phyloP scores from a whole-genome alignment of 2,113 vertebrate genomes.

The Apteryx owenii region DNA sequence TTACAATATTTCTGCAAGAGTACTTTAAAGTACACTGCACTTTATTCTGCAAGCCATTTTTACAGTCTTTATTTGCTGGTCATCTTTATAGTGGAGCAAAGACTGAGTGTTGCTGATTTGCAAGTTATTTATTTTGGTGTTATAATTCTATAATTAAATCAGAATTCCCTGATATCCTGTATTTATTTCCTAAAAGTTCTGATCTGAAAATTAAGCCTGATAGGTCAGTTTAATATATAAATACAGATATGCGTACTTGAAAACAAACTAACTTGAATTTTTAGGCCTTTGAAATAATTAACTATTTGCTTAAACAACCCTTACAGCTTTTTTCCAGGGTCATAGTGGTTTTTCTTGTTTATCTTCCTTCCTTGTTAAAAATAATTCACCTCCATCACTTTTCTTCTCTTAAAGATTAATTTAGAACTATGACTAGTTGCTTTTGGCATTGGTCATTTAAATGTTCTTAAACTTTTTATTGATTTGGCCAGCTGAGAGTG shows the following conservation, averaged over 20 bases:
- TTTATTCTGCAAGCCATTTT: background rate
- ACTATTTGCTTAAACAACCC: background rate
- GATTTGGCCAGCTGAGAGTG: constrained; percentile 73
- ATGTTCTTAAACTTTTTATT: constrained; percentile 33
- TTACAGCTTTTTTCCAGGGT: background rate
- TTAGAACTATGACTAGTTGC: background rate
- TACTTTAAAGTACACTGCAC: background rate
- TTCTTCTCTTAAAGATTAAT: background rate
- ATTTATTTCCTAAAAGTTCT: background rate
- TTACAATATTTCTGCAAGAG: background rate
- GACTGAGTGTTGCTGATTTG: background rate
- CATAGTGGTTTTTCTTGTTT: background rate
- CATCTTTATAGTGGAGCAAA: background rate
- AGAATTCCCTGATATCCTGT: background rate
- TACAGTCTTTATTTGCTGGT: background rate
- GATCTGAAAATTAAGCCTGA: background rate
- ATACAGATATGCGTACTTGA: background rate
- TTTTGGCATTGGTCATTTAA: background rate
- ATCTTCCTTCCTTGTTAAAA: background rate
- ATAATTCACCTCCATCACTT: background rate
- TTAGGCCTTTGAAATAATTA: background rate
- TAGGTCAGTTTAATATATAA: background rate
- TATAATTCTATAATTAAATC: background rate
- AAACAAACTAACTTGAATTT: background rate
- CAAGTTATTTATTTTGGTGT: background rate